Conservation (phyloP, 2,888 invertebrate species). For the Oligia latruncula region DNA sequence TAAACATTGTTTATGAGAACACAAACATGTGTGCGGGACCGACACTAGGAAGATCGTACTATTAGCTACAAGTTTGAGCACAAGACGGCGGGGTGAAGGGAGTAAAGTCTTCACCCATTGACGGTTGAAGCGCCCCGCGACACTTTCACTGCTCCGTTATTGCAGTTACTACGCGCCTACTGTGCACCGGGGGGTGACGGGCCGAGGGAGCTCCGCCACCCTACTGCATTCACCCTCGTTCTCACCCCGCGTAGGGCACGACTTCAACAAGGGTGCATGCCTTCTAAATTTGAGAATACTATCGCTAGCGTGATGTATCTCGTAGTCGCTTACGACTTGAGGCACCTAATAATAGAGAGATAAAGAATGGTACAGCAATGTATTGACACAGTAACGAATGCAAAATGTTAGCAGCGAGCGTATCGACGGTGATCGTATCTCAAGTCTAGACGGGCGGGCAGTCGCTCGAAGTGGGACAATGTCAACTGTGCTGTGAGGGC, state of each 20-base stretch:
- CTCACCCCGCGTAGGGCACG: constrained; percentile 81
- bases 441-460: constrained; percentile 84
- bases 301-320: constrained; percentile 70
- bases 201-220: constrained; percentile 79
- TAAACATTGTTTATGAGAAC: constrained; percentile 61
- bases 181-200: constrained; percentile 80
- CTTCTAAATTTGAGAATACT: constrained; percentile 83
- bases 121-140: constrained; percentile 89
- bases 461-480: constrained; percentile 84
- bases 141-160: constrained; percentile 90
- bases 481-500: constrained; percentile 87
- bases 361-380: constrained; percentile 42
- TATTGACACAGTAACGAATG: constrained; percentile 71
- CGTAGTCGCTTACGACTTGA: constrained; percentile 58
- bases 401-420: constrained; percentile 77
- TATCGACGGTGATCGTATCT: constrained; percentile 81
- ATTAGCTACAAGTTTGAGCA: constrained; percentile 87
- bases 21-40: constrained; percentile 71
- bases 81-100: constrained; percentile 88
- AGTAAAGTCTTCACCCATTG: constrained; percentile 89
- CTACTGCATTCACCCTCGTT: constrained; percentile 86
- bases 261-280: constrained; percentile 82
- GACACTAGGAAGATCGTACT: constrained; percentile 80
- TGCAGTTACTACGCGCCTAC: constrained; percentile 90
- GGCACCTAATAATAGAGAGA: constrained; percentile 52